Conservation (phyloP, 1,140 invertebrate genomes). For the Micrasema minimum region DNA sequence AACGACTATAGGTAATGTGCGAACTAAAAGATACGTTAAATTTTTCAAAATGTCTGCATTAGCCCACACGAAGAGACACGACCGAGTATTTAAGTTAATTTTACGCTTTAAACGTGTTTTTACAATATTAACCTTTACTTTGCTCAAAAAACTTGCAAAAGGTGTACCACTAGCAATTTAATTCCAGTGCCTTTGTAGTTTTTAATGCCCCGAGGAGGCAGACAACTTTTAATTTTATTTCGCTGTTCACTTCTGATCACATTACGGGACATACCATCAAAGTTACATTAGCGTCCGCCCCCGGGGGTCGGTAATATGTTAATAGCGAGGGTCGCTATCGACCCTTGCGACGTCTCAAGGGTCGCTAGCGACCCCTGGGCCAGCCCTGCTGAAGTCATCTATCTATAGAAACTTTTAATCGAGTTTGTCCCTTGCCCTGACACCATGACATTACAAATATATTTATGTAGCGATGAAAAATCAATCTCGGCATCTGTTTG, state of each 20-base stretch:
- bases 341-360: too few species aligned
- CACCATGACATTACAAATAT: not conserved
- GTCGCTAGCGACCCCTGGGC: slow-evolving; percentile 4
- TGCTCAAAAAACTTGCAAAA: not conserved
- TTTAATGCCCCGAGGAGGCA: slow-evolving; percentile 2
- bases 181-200: not conserved
- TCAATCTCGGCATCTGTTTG: not conserved
- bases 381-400: not conserved
- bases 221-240: slow-evolving; percentile 6
- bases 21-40: too few species aligned
- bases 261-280: slow-evolving; percentile 16
- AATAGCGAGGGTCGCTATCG: not conserved
- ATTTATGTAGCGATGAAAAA: not conserved
- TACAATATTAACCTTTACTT: too few species aligned
- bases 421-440: not conserved
- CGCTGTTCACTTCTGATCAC: slow-evolving; percentile 14
- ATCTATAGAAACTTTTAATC: slow-evolving; percentile 18
- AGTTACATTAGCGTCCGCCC: slow-evolving; percentile 11
- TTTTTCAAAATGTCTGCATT: too few species aligned
- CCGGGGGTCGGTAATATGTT: slow-evolving; percentile 8
- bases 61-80: too few species aligned
- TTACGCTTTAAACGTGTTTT: too few species aligned
- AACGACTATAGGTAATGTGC: too few species aligned
- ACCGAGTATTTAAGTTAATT: too few species aligned
- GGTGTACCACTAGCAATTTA: not conserved